phyloP scores from a whole-genome alignment of 2,888 invertebrate species.

The Lasioglossum oenotherae region DNA sequence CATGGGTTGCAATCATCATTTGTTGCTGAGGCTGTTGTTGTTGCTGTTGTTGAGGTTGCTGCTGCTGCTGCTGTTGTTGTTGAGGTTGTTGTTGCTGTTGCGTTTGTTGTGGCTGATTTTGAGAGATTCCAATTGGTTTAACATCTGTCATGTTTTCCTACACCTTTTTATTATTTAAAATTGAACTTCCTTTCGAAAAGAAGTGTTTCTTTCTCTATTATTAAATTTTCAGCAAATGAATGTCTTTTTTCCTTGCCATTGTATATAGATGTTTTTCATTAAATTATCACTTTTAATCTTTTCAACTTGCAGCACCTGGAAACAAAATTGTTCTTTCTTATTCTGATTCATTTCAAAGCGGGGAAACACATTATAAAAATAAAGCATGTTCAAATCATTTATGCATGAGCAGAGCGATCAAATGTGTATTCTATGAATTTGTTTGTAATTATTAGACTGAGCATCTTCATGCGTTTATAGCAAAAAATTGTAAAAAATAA shows the following conservation, averaged over 20 bases:
- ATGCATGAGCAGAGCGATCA: background rate
- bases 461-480: no score
- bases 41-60: conserved; percentile 74
- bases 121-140: conserved; percentile 78
- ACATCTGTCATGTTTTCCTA: conserved; percentile 78
- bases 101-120: conserved; percentile 76
- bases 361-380: background rate
- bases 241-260: conserved; percentile 66
- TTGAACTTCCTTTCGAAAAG: conserved; percentile 55
- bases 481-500: no score
- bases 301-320: conserved; percentile 50
- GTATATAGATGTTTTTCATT: conserved; percentile 43
- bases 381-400: background rate
- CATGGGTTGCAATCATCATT: conserved; percentile 67
- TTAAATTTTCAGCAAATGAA: conserved; percentile 34
- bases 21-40: conserved; percentile 78
- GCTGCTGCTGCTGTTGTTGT: conserved; percentile 71
- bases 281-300: conserved; percentile 49
- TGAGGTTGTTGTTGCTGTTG: conserved; percentile 75
- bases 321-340: conserved; percentile 8
- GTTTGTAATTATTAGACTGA: background rate
- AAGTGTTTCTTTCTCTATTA: conserved; percentile 37
- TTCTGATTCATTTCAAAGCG: background rate
- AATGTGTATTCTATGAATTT: conserved; percentile 1
- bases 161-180: conserved; percentile 42